These are phyloP conservation scores for Amiota minor DNA, from an alignment of 2,888 invertebrate genomes.

Conservation along the genomic window DNA sequence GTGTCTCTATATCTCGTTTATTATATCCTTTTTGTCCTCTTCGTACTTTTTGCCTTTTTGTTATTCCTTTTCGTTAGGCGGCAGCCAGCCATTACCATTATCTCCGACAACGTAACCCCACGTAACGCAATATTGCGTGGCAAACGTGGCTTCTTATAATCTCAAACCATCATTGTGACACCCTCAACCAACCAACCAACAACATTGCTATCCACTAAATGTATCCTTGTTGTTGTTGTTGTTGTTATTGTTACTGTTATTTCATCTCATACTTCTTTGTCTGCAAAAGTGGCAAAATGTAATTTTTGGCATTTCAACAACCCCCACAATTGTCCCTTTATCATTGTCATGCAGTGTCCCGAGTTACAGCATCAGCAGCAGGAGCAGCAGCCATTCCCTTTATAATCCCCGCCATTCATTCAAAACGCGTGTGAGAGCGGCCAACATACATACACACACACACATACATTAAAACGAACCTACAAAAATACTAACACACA, in stretches of 20 bases:
- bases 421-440: too few relatives aligned
- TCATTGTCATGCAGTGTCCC: background rate
- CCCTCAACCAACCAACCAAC: background rate
- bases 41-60: conserved; percentile 5
- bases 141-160: conserved; percentile 44
- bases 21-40: background rate
- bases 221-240: background rate
- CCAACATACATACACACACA: conserved; percentile 2
- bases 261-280: conserved; percentile 51
- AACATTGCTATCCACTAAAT: background rate
- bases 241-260: conserved; percentile 34
- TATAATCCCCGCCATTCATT: too few relatives aligned
- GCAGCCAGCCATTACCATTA: conserved; percentile 5
- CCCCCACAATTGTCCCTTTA: conserved; percentile 33
- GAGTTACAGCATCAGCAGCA: too few relatives aligned
- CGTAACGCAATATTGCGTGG: conserved; percentile 55
- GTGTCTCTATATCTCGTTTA: background rate
- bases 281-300: conserved; percentile 64
- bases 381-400: too few relatives aligned
- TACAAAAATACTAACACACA: too few relatives aligned
- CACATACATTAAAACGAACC: background rate
- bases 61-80: background rate
- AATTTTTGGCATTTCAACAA: conserved; percentile 63
- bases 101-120: conserved; percentile 60
- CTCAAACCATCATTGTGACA: too few relatives aligned